Percentiles rank a stretch among this genome's conserved stretches.
Conservation (phyloP, 2,113 vertebrate genomes). For the Corythaixoides concolor region DNA sequence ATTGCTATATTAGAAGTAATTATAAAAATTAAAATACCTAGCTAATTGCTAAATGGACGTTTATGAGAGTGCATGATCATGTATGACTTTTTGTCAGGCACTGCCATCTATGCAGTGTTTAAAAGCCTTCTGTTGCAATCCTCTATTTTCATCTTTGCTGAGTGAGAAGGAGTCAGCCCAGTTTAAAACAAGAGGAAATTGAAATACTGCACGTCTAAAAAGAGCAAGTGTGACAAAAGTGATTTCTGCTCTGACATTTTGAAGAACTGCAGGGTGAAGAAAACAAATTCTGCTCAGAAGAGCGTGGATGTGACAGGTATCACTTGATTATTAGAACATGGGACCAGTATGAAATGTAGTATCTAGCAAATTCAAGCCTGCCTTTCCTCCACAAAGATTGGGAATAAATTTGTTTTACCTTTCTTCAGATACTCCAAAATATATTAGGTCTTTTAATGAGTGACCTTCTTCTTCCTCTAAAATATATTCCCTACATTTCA, state of each 20-base stretch:
- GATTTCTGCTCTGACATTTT: conserved; percentile 39
- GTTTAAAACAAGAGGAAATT: conserved; percentile 26
- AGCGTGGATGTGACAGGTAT: background rate
- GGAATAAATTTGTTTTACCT: background rate
- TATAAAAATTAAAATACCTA: background rate
- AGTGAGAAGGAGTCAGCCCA: conserved; percentile 24
- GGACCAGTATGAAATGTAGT: background rate
- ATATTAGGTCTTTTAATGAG: background rate
- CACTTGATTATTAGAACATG: background rate
- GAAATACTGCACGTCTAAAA: conserved; percentile 33
- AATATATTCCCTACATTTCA: background rate
- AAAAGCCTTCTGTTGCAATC: conserved; percentile 36
- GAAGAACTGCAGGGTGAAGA: background rate
- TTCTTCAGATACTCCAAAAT: background rate
- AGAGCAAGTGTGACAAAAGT: conserved; percentile 53
- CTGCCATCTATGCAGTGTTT: background rate
- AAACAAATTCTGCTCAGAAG: background rate
- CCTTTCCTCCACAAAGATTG: background rate
- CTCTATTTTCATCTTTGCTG: conserved; percentile 44
- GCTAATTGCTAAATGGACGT: background rate
- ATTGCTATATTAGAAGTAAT: background rate
- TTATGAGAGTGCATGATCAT: background rate
- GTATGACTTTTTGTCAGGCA: background rate
- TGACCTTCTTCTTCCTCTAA: background rate
- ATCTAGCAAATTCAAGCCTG: background rate